Conservation (phyloP, 2,888 invertebrate species). For the Sesia bembeciformis region DNA sequence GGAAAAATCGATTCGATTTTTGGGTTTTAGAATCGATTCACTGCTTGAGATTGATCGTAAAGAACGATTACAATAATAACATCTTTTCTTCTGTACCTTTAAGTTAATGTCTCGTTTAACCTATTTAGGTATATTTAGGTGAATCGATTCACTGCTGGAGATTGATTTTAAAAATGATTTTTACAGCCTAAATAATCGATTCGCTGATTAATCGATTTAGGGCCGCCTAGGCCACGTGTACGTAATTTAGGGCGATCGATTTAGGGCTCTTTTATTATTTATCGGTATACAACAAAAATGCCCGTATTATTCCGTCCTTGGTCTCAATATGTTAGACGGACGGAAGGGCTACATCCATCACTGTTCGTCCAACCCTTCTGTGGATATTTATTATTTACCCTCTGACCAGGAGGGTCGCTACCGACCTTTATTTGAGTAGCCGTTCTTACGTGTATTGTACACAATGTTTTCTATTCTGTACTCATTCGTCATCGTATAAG, state of each 20-base stretch:
- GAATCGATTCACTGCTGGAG: no score
- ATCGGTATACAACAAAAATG: neutral
- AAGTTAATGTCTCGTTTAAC: no score
- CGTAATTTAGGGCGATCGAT: no score
- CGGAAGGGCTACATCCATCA: constrained; percentile 31
- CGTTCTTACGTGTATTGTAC: neutral
- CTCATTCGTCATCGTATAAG: neutral
- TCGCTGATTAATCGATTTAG: no score
- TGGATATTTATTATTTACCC: constrained; percentile 40
- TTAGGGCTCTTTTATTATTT: neutral
- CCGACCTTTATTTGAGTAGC: constrained; percentile 5
- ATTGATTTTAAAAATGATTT: no score
- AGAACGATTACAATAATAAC: no score
- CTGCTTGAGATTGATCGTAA: no score
- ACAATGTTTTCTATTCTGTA: neutral
- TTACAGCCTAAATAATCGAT: no score
- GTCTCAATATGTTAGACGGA: constrained; percentile 25
- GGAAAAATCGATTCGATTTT: no score
- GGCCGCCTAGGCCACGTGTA: neutral
- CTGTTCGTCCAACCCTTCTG: constrained; percentile 26
- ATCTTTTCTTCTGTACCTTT: no score
- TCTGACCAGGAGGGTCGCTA: constrained; percentile 8
- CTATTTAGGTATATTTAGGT: no score
- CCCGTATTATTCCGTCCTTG: constrained; percentile 10
- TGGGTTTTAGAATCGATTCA: no score